Base-by-base conservation (phyloP, 92 coral and sea anemone genomes). In the Bergia sp. region DNA sequence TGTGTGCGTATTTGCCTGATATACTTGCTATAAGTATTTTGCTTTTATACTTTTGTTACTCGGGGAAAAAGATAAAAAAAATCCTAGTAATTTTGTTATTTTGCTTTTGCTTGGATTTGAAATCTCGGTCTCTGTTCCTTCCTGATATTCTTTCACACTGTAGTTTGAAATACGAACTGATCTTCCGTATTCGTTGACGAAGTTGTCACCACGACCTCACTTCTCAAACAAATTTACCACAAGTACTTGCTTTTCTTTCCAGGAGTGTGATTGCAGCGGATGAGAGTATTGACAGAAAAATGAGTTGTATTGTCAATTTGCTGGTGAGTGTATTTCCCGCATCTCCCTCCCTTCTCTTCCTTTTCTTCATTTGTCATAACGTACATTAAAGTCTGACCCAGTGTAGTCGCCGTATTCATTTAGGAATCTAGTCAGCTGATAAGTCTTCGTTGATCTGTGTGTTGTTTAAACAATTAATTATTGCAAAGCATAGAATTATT, bases 251-350 rank as follows among this genome's bases (percentile, higher is more conserved):
- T 61, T 61, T 23, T 37, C 40, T 64, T n/a, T 83, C n/a, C 65
- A 80, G 89, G 64, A 78, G 49, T 61, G 85, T 77, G 69, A 88
- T 88, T 69, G 57, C 87, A 3, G 77, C 91, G 38, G 98, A 96
- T 36, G 98, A 97, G 77, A 91, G 93, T 77, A 91, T 92, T 55
- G 96, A 96, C 71, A 93, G 96, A 76, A 88, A 95, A 72, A 92
- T 97, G 92, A 94, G 95, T 89, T 95, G 98, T 79, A 95, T 94
- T 73, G 97, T 97, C 81, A 93, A 91, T 83, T 90, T 97, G 61
- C 87, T 95, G 94, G 99, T 97, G 91, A 93, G 90, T 88, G 66
- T 58, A 23, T 87, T 73, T 3, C 41, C 77, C 45, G 57, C 57
- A 29, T 11, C n/a, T 3, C 37, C 38, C 42, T 44, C 75, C 11